Conservation (phyloP, 2,113 vertebrate species). For the Corythaixoides concolor region DNA sequence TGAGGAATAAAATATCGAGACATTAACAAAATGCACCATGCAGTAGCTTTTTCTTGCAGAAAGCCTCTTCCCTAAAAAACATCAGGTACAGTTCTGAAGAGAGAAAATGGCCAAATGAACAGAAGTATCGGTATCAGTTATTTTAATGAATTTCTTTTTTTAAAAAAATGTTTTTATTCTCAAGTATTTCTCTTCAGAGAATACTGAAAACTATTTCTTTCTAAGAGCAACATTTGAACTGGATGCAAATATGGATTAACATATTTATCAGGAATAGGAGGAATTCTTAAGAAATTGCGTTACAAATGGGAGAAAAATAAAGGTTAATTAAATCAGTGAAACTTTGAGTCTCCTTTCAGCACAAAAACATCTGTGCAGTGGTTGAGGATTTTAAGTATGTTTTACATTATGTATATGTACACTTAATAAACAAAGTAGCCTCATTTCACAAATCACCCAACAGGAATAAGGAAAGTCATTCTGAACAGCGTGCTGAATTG, state of each 20-base stretch:
- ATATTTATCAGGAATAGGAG: not conserved
- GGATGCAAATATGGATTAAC: not conserved
- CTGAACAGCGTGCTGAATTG: not conserved
- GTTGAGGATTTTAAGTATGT: not conserved
- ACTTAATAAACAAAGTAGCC: slow-evolving; percentile 34
- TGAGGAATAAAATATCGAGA: not conserved
- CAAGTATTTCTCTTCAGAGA: not conserved
- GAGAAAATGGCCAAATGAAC: not conserved
- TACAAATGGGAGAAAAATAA: not conserved
- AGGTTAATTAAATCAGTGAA: not conserved
- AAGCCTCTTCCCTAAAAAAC: not conserved
- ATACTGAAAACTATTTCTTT: not conserved
- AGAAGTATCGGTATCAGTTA: not conserved
- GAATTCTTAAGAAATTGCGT: not conserved
- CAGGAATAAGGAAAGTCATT: not conserved
- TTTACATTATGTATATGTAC: not conserved
- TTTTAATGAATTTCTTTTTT: not conserved
- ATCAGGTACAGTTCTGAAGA: not conserved
- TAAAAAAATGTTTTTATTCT: not conserved
- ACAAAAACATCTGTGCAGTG: slow-evolving; percentile 17
- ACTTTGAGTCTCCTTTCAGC: not conserved
- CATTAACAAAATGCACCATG: not conserved
- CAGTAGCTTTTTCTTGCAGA: not conserved
- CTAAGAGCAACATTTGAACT: not conserved
- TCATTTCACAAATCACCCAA: not conserved